Evolutionary conservation across 2,797 vertebrate species (phyloP).

Genomic region (Triplophysa yarkandensis): DNA sequence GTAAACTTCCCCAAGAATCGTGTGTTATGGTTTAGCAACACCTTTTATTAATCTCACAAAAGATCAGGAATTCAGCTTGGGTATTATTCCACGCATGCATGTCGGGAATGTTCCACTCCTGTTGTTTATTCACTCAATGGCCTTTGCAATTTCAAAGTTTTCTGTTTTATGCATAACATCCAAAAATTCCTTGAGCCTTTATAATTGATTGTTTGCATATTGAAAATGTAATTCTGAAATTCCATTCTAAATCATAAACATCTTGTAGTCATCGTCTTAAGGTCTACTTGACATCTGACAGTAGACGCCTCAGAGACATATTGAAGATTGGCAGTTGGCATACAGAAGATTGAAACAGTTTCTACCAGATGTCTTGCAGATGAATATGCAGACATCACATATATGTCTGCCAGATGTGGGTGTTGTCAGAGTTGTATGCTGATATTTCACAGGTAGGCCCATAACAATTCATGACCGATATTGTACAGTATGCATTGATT

Average conservation of each 20-base stretch:
- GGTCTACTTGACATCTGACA: too few relatives aligned
- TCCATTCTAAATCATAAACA: neutral
- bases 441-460: neutral
- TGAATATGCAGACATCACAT: too few relatives aligned
- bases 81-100: slow-evolving; percentile 25
- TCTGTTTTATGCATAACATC: neutral
- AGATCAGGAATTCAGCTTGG: slow-evolving; percentile 9
- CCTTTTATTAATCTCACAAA: slow-evolving; percentile 23
- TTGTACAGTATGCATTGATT: neutral
- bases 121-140: slow-evolving; percentile 14
- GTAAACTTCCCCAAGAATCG: slow-evolving; percentile 20
- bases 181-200: neutral
- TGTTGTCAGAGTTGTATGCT: neutral
- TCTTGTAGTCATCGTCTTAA: too few relatives aligned
- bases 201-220: neutral
- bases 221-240: neutral
- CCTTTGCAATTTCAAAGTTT: slow-evolving; percentile 4
- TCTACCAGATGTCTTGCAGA: too few relatives aligned
- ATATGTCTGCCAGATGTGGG: too few relatives aligned
- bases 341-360: too few relatives aligned
- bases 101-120: slow-evolving; percentile 35
- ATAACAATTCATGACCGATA: neutral
- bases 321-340: too few relatives aligned
- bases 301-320: too few relatives aligned
- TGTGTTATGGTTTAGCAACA: neutral